Conservation (phyloP, 2,113 vertebrate genomes). For the Rattus rattus region DNA sequence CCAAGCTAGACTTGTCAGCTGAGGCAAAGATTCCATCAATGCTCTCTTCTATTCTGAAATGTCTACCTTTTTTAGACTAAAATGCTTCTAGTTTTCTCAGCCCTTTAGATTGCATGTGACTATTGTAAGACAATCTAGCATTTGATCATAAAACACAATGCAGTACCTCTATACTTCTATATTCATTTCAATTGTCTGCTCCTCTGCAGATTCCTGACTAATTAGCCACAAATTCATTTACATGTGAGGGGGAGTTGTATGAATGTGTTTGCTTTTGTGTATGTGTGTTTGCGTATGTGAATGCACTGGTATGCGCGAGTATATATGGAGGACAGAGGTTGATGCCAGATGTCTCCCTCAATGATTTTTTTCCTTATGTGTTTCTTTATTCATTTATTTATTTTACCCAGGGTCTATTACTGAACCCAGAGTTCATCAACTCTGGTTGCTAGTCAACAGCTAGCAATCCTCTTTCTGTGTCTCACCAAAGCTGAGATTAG, state of each 20-base stretch:
- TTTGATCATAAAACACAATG: background rate
- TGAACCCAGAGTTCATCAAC: background rate
- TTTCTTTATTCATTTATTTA: background rate
- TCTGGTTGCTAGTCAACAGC: background rate
- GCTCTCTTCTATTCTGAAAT: background rate
- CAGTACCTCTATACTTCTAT: background rate
- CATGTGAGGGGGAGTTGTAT: background rate
- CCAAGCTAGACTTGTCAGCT: background rate
- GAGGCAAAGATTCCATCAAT: too few relatives aligned
- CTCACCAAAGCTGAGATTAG: background rate
- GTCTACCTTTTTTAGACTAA: background rate
- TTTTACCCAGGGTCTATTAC: background rate
- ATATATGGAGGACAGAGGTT: background rate
- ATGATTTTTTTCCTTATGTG: background rate
- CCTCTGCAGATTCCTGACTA: background rate
- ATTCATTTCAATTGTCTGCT: background rate
- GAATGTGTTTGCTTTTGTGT: background rate
- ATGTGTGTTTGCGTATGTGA: background rate
- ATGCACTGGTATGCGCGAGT: background rate
- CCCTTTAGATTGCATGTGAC: background rate
- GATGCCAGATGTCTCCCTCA: background rate
- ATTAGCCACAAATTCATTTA: background rate
- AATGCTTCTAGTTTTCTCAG: background rate
- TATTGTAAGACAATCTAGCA: background rate
- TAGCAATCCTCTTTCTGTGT: background rate